Base-by-base conservation (phyloP, 2,113 vertebrate species). In the Otolemur garnettii region DNA sequence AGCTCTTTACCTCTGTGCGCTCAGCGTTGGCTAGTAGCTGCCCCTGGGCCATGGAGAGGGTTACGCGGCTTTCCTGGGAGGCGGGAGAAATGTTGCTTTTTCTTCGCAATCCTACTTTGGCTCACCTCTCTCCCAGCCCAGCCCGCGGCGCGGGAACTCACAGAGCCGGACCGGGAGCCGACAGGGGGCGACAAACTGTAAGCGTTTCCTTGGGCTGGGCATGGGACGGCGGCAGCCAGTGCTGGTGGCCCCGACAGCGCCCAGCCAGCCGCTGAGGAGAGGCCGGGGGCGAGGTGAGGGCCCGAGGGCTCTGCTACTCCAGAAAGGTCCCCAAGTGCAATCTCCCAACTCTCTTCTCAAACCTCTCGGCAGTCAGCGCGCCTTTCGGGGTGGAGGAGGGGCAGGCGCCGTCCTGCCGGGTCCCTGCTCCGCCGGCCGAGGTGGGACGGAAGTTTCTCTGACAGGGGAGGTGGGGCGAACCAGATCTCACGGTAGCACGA, bases 181-280 rank as follows among this genome's bases (percentile, higher is more conserved):
- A 98, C 90, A 98, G 98, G 97, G 97, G 98, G 98, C 96, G 98
- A 97, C 98, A 98, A 88, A 97, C 66, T 57, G 96, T 87, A 81
- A 96, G 85, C 60, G 68, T 97, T 97, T 82, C 59, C 30, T 0
- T 6, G 28, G 33, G 60, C 42, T 22, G 1, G 59, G 71, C 55
- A 55, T 18, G n/a, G 19, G 45, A 26, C 2, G 30, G 57, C 45
- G 1, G 60, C 53, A 0, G 64, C 5, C 2, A 72, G 68, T 30
- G 62, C 62, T 30, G 59, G 80, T 53, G 62, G 92, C 84, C 35
- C 22, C 0, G 12, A 55, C 13, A 1, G 13, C 1, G 2, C 3
- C 28, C 59, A 24, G 64, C 91, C 33, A n/a, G 24, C 57, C 33
- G 57, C 75, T 9, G 69, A 3, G 35, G 38, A 6, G 30, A 18